phyloP scores from a whole-genome alignment of 1,140 invertebrate species.

The Ceratosolen fusciceps region DNA sequence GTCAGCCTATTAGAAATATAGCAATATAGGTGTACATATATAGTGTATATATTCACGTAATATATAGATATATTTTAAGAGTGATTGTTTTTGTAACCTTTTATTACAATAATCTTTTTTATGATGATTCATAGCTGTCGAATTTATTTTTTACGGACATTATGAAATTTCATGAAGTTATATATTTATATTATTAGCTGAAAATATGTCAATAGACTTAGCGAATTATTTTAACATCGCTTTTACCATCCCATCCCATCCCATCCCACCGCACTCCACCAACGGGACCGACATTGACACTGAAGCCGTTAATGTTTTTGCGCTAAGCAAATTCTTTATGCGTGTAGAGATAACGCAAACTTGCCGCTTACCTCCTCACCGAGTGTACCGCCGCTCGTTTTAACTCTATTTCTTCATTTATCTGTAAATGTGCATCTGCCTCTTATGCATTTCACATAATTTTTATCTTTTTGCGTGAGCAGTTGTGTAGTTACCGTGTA shows the following conservation, averaged over 20 bases:
- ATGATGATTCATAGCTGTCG: not conserved
- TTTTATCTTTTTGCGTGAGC: too few relatives aligned
- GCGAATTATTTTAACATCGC: slow-evolving; percentile 55
- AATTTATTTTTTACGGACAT: slow-evolving; percentile 64
- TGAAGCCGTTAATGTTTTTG: not conserved
- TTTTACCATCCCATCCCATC: too few relatives aligned
- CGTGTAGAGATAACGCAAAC: not conserved
- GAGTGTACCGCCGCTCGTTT: too few relatives aligned
- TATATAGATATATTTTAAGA: slow-evolving; percentile 43
- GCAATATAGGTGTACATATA: slow-evolving; percentile 58
- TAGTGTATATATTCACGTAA: slow-evolving; percentile 55
- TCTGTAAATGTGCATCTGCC: too few relatives aligned
- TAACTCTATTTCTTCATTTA: too few relatives aligned
- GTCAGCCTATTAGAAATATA: slow-evolving; percentile 21
- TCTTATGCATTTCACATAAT: too few relatives aligned
- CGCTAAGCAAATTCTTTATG: not conserved
- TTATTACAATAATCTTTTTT: slow-evolving; percentile 30
- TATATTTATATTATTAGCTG: slow-evolving; percentile 51
- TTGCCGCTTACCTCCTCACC: not conserved
- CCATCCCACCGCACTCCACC: not conserved
- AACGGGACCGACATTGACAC: not conserved
- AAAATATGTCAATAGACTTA: slow-evolving; percentile 63
- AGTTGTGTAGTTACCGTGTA: too few relatives aligned
- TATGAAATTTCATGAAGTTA: slow-evolving; percentile 80
- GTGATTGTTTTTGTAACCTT: slow-evolving; percentile 32